Evolutionary conservation across 2,797 vertebrate species (phyloP), one percentile per base, ranked within the genome.

Genomic region (Epinephelus malabaricus): DNA sequence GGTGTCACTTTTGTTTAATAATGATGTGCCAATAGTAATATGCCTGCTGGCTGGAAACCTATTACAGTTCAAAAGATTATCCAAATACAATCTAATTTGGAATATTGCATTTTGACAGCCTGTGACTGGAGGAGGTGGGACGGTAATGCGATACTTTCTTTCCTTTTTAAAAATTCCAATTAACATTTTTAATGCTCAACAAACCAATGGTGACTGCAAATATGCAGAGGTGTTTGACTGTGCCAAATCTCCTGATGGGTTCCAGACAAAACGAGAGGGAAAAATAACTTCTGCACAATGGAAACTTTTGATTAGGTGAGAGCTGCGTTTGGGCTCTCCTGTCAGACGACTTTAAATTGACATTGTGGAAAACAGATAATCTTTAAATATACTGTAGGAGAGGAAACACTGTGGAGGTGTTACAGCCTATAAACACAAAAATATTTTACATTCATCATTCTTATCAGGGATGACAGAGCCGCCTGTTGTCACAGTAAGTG

Each of bases 31-130:
- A 95, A 95, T 94, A 93, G 93, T 94, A 95, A 95, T 95, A 94
- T 95, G 95, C 93, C 94, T 92, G 92, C 91, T 89, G 94, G 94
- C 95, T 95, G 92, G 89, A 90, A 94, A 95, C 94, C 95, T 93
- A 95, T 96, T 95, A 95, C 95, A 95, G 94, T 95, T 95, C 94
- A 95, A 95, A 96, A 95, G 95, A 96, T 96, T 95, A 95, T 95
- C 95, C 94, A 95, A 96, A 95, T 96, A 95, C 95, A 96, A 96
- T 96, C 95, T 95, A 94, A 95, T 96, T 95, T 95, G 94, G 93
- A 95, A 95, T 96, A 96, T 96, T 96, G 95, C 95, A 93, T 95
- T 96, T 92, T 92, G 93, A 94, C 93, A 94, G 94, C 85, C 93
- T 95, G 92, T 92, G 93, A 94, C 94, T 95, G 88, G 91, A 94